Percentiles rank a stretch among this genome's conserved stretches.
phyloP scores from a whole-genome alignment of 2,797 vertebrate genomes.

The Dromococcyx pavoninus region DNA sequence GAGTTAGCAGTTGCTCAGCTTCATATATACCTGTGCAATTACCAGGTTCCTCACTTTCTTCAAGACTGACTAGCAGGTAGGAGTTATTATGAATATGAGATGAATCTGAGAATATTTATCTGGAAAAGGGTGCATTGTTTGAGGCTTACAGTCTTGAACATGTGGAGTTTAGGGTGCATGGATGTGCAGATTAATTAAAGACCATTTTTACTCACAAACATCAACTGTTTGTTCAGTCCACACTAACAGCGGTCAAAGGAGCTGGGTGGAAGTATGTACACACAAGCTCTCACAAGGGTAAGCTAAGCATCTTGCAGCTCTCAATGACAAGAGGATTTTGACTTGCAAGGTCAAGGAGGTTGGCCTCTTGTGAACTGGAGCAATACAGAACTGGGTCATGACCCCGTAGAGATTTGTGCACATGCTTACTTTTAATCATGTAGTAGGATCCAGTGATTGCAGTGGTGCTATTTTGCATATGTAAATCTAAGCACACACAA shows the following conservation, averaged over 20 bases:
- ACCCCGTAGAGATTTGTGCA: not conserved
- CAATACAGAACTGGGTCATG: conserved; percentile 1
- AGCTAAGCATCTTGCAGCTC: not conserved
- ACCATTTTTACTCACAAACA: not conserved
- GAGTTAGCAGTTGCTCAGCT: not conserved
- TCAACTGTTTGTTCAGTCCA: not conserved
- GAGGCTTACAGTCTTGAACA: not conserved
- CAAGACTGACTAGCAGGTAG: not conserved
- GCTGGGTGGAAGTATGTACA: not conserved
- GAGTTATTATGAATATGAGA: not conserved
- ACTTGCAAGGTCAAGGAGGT: conserved; percentile 32
- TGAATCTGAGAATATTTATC: not conserved
- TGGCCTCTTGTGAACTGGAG: conserved; percentile 18
- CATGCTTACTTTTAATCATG: not conserved
- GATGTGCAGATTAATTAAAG: not conserved
- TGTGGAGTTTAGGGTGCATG: not conserved
- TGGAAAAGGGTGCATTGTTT: not conserved
- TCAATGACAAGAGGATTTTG: conserved; percentile 31
- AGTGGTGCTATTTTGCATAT: not conserved
- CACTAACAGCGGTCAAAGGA: fast-evolving
- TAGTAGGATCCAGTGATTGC: not conserved
- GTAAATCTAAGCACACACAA: not conserved
- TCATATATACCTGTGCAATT: not conserved
- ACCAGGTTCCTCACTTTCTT: not conserved
- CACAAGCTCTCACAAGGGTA: not conserved